Evolutionary conservation across 2,797 vertebrate genomes (phyloP), one percentile per base, ranked within the genome.

Genomic region (Enoplosus armatus): DNA sequence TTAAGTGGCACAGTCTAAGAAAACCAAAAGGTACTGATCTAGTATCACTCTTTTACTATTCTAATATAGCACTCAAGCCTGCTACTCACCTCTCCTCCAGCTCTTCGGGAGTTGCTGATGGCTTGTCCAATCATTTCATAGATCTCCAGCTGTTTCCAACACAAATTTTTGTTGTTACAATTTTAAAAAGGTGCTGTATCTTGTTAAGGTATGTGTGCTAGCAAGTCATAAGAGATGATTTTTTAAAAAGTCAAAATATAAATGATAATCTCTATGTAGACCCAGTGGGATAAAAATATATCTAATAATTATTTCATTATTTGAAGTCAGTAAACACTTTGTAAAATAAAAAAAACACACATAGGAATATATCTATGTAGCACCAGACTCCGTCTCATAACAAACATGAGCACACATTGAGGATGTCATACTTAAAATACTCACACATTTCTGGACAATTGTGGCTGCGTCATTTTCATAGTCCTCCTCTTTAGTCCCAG

Each of bases 91-190:
- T 99, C 98, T 61, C 98, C 98, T 83, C 98, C 98, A 59, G 98
- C 98, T 83, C 98, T 95, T 26, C 98, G 97, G 16, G 98, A 99
- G 89, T 87, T 97, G 92, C 96, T 98, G 95, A 99, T 99, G 41
- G 98, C 97, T 82, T 98, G 97, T 63, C 98, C 98, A 71, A 99
- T 99, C 98, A 99, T 99, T 91, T 99, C 98, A 77, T 99, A 99
- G 90, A 99, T 99, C 92, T 99, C 98, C 85, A 99, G 94, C 98
- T 99, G 93, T 85, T 83, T 45, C 76, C 33, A 92, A 94, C 8
- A 90, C 14, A 90, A 39, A 75, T 35, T 31, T 60, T 72, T 31
- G 10, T 61, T 65, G 18, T 84, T 71, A 81, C 1, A 2, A 78
- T 72, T 76, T 65, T 18, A 47, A 70, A 39, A 39, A 69, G 63